Conservation (phyloP, 2,888 invertebrate genomes). For the Drosophila rellima region DNA sequence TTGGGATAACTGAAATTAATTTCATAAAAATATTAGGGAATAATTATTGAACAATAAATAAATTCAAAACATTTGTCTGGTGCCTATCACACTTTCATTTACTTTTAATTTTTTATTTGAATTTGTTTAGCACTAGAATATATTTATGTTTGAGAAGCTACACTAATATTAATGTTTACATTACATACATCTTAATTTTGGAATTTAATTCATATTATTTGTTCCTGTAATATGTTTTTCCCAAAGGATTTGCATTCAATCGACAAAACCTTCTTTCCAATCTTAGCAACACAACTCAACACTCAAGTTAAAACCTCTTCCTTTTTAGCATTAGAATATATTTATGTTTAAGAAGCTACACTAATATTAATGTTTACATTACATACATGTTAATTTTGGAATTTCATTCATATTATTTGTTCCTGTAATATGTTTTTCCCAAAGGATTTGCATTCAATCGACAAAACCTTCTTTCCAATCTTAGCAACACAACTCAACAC, state of each 20-base stretch:
- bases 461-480: background rate
- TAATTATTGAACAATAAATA: background rate
- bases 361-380: too few species aligned
- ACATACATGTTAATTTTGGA: too few species aligned
- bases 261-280: background rate
- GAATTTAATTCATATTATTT: too few species aligned
- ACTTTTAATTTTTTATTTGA: too few species aligned
- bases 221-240: background rate
- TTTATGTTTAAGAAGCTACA: too few species aligned
- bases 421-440: conserved; percentile 1
- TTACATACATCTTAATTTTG: too few species aligned
- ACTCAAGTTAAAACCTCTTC: background rate
- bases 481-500: background rate
- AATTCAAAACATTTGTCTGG: background rate
- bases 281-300: background rate
- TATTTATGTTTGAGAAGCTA: too few species aligned
- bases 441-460: background rate
- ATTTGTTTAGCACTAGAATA: too few species aligned
- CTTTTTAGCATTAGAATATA: too few species aligned
- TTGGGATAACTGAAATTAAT: conserved; percentile 14
- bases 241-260: background rate
- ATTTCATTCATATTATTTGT: too few species aligned
- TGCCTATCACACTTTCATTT: background rate
- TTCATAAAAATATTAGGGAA: conserved; percentile 8
- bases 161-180: too few species aligned